Percentiles rank a stretch among this genome's conserved stretches.
Evolutionary conservation across 2,888 invertebrate genomes (phyloP).

Genomic region (Hemithea aestivaria): DNA sequence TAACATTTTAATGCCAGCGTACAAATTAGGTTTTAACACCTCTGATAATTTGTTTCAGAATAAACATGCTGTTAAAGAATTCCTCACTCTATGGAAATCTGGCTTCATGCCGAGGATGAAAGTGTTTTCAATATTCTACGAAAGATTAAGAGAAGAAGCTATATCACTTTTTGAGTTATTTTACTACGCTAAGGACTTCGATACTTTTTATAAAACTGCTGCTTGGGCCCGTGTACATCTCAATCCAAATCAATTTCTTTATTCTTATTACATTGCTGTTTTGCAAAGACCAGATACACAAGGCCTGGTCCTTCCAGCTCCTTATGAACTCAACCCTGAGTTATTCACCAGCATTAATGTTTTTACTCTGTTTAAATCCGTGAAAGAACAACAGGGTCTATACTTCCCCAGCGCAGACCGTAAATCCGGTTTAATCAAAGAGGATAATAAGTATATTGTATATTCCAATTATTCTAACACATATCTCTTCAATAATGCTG

Average conservation of each 20-base stretch:
- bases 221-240: conserved; percentile 76
- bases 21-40: too few relatives aligned
- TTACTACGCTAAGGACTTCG: conserved; percentile 80
- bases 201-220: conserved; percentile 79
- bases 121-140: conserved; percentile 73
- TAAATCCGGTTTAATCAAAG: conserved; percentile 58
- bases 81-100: conserved; percentile 55
- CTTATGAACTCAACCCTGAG: conserved; percentile 84
- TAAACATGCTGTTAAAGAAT: conserved; percentile 55
- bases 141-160: conserved; percentile 67
- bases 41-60: conserved; percentile 17
- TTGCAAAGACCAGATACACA: conserved; percentile 79
- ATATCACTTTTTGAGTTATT: conserved; percentile 77
- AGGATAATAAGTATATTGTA: conserved; percentile 64
- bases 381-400: conserved; percentile 59
- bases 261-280: conserved; percentile 79
- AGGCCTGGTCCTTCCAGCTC: conserved; percentile 80
- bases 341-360: conserved; percentile 81
- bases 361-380: conserved; percentile 60
- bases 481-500: conserved; percentile 70
- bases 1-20: too few relatives aligned
- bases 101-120: conserved; percentile 70
- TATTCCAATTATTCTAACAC: conserved; percentile 80
- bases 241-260: conserved; percentile 82
- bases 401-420: conserved; percentile 45